Percentiles rank a stretch among this genome's conserved stretches.
These are phyloP conservation scores for Columba janthina DNA, from an alignment of 2,113 vertebrate species.

Conservation along the genomic window DNA sequence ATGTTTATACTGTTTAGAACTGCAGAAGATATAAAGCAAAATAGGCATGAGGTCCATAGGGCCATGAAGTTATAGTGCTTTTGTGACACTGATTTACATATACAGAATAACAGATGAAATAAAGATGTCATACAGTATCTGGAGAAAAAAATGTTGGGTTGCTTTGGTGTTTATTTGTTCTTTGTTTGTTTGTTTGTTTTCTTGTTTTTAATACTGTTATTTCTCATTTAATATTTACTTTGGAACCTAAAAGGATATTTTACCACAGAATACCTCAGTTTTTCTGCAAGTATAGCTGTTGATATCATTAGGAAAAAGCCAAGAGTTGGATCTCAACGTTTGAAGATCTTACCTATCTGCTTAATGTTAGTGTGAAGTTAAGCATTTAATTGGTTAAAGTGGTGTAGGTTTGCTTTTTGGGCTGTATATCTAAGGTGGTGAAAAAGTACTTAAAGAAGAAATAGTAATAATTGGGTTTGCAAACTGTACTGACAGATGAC, in stretches of 20 bases:
- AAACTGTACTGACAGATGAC: background rate
- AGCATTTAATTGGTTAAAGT: background rate
- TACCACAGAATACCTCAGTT: background rate
- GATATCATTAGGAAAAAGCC: background rate
- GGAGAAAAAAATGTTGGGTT: background rate
- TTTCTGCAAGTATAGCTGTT: background rate
- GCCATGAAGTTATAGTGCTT: background rate
- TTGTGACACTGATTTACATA: background rate
- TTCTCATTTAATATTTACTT: background rate
- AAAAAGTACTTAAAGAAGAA: background rate
- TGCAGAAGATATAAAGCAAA: background rate
- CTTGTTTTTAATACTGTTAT: background rate
- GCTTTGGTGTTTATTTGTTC: background rate
- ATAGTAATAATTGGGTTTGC: background rate
- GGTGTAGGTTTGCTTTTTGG: background rate
- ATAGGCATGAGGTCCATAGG: background rate
- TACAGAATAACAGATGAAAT: background rate
- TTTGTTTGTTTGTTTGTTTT: background rate
- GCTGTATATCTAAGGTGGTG: background rate
- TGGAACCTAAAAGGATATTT: background rate
- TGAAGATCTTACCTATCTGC: background rate
- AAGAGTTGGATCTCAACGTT: background rate
- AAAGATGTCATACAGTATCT: background rate
- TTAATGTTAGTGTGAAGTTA: background rate
- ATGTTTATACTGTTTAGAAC: background rate